Evolutionary conservation across 2,888 invertebrate genomes (phyloP), one percentile per base, ranked within the genome.

Genomic region (Taenaris catops): DNA sequence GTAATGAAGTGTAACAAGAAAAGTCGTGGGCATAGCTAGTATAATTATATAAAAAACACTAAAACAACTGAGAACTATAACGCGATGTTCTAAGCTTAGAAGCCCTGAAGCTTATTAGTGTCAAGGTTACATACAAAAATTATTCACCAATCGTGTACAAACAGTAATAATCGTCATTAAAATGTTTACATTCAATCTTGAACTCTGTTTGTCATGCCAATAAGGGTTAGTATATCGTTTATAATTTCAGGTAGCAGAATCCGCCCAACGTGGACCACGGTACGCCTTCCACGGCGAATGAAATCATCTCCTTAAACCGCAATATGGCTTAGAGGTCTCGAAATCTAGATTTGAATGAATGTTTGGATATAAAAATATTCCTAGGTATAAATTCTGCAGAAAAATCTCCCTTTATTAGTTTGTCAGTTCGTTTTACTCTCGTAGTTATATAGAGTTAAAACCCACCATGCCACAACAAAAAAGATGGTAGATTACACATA

Each of bases 251-350:
- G 6, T 6, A 5, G n/a, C 6, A 4, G n/a, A 11, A 7, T 2
- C 16, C 18, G 18, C 20, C 25, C 16, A 7, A 18, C 11, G 28
- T 37, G 19, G 25, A 9, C 11, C 4, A 8, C 12, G 29, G 33
- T 35, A 44, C 16, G 23, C 44, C 46, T 45, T 43, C 44, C 40
- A 32, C 32, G 35, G 25, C 40, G 44, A 44, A 48, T 46, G 46
- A 43, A 47, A 43, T 44, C 36, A 46, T 46, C 43, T 41, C 35
- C 29, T 25, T 25, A 32, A 37, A 39, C 35, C 38, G 21, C 41
- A 42, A 25, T 44, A 44, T 11, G 6, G 9, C 21, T 28, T 25
- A 9, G 39, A 28, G 20, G 23, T 25, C 21, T 34, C 5, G 11
- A 18, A n/a, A 24, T 35, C 24, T 23, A 28, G 23, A 35, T 28